Evolutionary conservation across 2,113 vertebrate species (phyloP).

Genomic region (Corythoichthys intestinalis): DNA sequence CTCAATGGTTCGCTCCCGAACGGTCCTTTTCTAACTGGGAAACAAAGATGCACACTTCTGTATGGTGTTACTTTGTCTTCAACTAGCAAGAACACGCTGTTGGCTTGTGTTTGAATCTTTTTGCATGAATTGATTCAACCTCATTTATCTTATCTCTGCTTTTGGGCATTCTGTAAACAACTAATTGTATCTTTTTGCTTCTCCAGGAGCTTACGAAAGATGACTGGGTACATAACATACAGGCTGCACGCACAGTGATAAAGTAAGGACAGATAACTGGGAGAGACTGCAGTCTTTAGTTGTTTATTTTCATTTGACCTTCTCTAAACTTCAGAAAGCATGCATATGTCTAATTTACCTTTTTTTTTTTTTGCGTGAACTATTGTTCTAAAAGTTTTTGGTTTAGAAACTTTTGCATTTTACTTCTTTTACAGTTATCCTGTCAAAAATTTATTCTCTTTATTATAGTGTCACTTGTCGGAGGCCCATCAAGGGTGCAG

Average conservation of each 20-base stretch:
- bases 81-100: background rate
- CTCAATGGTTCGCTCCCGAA: conserved; percentile 45
- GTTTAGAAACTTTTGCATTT: no score
- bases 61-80: background rate
- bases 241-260: conserved; percentile 52
- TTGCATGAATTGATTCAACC: background rate
- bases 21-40: conserved; percentile 2
- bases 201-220: background rate
- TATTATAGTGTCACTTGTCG: conserved; percentile 63
- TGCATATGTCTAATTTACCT: no score
- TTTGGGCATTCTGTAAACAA: background rate
- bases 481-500: conserved; percentile 69
- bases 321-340: no score
- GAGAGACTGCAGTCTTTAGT: no score
- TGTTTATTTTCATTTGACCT: no score
- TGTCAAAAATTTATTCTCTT: no score
- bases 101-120: background rate
- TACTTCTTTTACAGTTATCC: no score
- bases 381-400: no score
- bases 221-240: conserved; percentile 18
- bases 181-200: background rate
- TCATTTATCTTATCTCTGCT: background rate
- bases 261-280: conserved; percentile 44
- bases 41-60: conserved; percentile 40
- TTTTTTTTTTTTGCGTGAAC: no score